These are phyloP conservation scores for Haliclystus octoradiatus DNA, from an alignment of 30 jellyfish, hydroid and myxozoan genomes.

Conservation along the genomic window DNA sequence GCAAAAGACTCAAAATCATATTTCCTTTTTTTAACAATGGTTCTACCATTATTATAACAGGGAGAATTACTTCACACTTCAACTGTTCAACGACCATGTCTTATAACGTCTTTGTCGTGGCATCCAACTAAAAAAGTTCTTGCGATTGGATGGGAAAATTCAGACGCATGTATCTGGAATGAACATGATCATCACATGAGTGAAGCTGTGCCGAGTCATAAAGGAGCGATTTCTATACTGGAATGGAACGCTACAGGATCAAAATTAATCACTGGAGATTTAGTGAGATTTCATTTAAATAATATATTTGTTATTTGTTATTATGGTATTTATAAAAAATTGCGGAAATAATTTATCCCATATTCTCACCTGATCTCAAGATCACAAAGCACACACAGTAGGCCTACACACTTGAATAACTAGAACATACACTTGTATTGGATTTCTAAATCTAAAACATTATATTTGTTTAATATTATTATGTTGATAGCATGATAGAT, in stretches of 20 bases:
- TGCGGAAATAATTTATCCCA: too few relatives aligned
- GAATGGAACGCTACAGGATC: constrained; percentile 95
- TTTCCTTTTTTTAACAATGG: background rate
- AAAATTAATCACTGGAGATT: constrained; percentile 61
- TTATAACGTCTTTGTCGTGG: constrained; percentile 53
- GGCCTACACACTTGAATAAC: too few relatives aligned
- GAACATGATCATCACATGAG: constrained; percentile 73
- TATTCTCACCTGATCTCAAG: too few relatives aligned
- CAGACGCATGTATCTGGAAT: constrained; percentile 79
- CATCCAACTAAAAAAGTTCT: constrained; percentile 90
- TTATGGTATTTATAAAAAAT: too few relatives aligned
- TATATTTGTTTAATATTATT: too few relatives aligned
- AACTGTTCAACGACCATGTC: constrained; percentile 45
- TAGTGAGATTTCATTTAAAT: constrained; percentile 19
- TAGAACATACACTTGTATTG: too few relatives aligned
- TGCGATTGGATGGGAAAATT: constrained; percentile 89
- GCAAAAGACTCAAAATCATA: too few relatives aligned
- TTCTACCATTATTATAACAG: constrained; percentile 9
- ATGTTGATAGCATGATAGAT: too few relatives aligned
- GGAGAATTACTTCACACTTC: constrained; percentile 82
- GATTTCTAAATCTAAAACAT: too few relatives aligned
- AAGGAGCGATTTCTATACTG: constrained; percentile 40
- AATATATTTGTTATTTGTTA: too few relatives aligned
- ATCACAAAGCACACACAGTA: too few relatives aligned
- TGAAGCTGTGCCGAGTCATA: constrained; percentile 77